A percentile compares a stretch with the other conserved stretches of the same genome.
Evolutionary conservation across 2,888 invertebrate species (phyloP).

Genomic region (Andrena flavipes): DNA sequence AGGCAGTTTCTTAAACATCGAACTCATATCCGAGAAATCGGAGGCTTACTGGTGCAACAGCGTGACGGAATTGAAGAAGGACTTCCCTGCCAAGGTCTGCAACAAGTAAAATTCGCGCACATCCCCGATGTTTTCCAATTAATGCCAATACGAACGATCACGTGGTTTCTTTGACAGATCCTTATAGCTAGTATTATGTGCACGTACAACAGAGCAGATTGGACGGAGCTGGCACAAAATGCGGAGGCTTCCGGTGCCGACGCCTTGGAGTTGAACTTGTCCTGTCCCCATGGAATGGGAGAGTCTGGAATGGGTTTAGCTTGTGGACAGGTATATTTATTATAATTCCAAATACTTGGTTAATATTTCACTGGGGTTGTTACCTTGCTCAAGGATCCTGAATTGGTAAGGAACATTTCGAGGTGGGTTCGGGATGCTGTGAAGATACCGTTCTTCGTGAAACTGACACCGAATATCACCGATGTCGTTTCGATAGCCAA

Average conservation of each 20-base stretch:
- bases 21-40: conserved; percentile 98
- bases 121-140: not conserved
- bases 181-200: conserved; percentile 99
- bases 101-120: not conserved
- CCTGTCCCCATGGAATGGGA: conserved; percentile 99
- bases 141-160: not conserved
- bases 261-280: conserved; percentile 97
- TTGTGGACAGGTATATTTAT: conserved; percentile 93
- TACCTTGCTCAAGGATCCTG: conserved; percentile 88
- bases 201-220: conserved; percentile 93
- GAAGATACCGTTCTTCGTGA: conserved; percentile 98
- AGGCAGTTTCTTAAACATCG: conserved; percentile 98
- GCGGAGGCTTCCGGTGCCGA: conserved; percentile 95
- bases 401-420: conserved; percentile 94
- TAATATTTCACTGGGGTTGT: not conserved
- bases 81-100: conserved; percentile 94
- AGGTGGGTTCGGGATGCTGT: conserved; percentile 95
- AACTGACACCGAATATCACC: conserved; percentile 99
- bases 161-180: conserved; percentile 86
- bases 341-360: not conserved
- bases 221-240: conserved; percentile 92
- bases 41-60: conserved; percentile 97
- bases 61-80: conserved; percentile 94
- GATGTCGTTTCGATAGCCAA: conserved; percentile 95
- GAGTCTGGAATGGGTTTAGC: conserved; percentile 99